Evolutionary conservation across 1,140 invertebrate genomes (phyloP).

Genomic region (Drosophila nannoptera): DNA sequence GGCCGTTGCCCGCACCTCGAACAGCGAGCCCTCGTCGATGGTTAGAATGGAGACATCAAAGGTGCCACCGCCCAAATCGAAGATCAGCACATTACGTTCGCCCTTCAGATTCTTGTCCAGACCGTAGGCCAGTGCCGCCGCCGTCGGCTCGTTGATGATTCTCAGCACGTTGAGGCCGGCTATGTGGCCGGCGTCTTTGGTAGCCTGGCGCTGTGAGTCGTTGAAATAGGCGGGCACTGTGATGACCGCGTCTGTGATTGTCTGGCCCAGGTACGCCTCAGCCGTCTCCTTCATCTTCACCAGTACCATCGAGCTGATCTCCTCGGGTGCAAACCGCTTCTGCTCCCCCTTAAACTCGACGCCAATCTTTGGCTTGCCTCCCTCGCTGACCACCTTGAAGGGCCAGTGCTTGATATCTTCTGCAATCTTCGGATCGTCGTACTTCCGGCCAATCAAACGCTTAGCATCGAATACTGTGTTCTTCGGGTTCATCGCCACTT

Average conservation of each 20-base stretch:
- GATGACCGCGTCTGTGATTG: conserved; percentile 84
- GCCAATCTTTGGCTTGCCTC: conserved; percentile 85
- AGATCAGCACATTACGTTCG: conserved; percentile 86
- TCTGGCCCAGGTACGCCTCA: conserved; percentile 87
- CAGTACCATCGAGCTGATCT: conserved; percentile 88
- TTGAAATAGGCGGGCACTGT: conserved; percentile 84
- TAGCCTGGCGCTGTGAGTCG: conserved; percentile 84
- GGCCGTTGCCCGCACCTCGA: conserved; percentile 89
- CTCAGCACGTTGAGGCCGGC: conserved; percentile 85
- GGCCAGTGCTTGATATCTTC: conserved; percentile 89
- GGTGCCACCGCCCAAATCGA: conserved; percentile 87
- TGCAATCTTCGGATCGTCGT: conserved; percentile 86
- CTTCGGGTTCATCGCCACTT: conserved; percentile 75
- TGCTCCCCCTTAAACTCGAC: conserved; percentile 86
- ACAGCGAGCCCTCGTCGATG: conserved; percentile 90
- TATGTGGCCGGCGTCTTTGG: conserved; percentile 84
- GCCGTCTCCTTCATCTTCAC: conserved; percentile 86
- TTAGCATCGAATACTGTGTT: conserved; percentile 80
- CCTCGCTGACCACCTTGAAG: conserved; percentile 85
- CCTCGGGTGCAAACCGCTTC: conserved; percentile 87
- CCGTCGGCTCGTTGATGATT: conserved; percentile 87
- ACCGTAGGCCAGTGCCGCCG: conserved; percentile 87
- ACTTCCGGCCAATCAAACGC: conserved; percentile 84
- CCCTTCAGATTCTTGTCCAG: conserved; percentile 88
- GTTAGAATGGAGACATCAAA: conserved; percentile 92